Percentiles rank a stretch among this genome's conserved stretches.
Evolutionary conservation across 2,113 vertebrate species (phyloP).

Genomic region (Danionella cerebrum): DNA sequence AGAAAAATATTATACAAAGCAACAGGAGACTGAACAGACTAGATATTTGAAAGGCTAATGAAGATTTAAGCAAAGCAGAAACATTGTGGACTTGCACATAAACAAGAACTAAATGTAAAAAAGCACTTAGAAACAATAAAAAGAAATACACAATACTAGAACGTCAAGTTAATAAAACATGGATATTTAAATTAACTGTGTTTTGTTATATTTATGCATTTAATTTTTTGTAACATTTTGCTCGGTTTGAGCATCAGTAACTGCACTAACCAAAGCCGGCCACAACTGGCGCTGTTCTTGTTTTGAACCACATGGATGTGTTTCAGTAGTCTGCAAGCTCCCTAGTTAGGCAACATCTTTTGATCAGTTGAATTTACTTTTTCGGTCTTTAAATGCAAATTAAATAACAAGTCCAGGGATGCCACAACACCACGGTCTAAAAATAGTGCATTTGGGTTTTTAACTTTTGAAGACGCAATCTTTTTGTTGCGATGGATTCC

Average conservation of each 20-base stretch:
- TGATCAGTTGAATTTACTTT: not conserved
- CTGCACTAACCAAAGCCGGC: conserved; percentile 49
- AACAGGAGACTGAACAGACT: too few species aligned
- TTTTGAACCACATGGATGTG: conserved; percentile 9
- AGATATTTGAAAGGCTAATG: too few species aligned
- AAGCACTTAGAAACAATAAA: too few species aligned
- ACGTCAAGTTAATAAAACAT: too few species aligned
- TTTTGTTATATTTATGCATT: not conserved
- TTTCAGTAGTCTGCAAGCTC: not conserved
- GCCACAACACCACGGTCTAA: not conserved
- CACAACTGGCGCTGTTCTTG: conserved; percentile 41
- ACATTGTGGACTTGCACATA: too few species aligned
- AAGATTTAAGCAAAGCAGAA: too few species aligned
- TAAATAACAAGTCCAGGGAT: not conserved
- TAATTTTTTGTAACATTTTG: not conserved
- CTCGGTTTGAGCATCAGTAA: conserved; percentile 25
- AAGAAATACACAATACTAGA: too few species aligned
- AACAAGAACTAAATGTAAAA: too few species aligned
- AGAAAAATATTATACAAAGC: too few species aligned
- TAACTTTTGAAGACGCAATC: not conserved
- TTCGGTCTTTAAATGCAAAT: not conserved
- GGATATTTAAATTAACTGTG: too few species aligned
- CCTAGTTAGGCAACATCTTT: not conserved
- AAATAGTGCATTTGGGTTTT: not conserved
- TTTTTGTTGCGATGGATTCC: conserved; percentile 62